These are phyloP conservation scores for Brachyrhaphis roseni DNA, from an alignment of 2,797 vertebrate genomes.

Conservation along the genomic window DNA sequence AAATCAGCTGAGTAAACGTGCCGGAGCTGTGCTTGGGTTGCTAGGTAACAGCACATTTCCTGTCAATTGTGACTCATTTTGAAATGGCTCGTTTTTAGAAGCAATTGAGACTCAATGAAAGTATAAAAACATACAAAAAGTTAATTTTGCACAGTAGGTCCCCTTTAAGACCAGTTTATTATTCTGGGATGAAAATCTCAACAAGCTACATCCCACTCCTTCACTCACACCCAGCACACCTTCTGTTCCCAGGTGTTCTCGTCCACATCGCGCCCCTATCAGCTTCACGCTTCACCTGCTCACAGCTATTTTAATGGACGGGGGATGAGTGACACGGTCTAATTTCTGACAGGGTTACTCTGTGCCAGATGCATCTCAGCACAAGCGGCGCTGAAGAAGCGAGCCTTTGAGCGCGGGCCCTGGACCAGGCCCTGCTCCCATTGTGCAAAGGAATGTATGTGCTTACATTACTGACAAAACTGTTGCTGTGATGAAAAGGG, in stretches of 20 bases:
- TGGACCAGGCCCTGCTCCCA: slow-evolving; percentile 31
- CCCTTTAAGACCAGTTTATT: slow-evolving; percentile 45
- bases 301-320: slow-evolving; percentile 76
- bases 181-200: slow-evolving; percentile 2
- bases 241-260: slow-evolving; percentile 72
- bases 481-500: slow-evolving; percentile 39
- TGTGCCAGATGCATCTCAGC: slow-evolving; percentile 39
- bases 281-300: slow-evolving; percentile 71
- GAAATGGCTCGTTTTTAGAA: no score
- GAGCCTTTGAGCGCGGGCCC: slow-evolving; percentile 32
- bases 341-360: slow-evolving; percentile 62
- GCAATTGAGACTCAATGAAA: no score
- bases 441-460: slow-evolving; percentile 62
- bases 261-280: slow-evolving; percentile 56
- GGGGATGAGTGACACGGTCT: slow-evolving; percentile 69
- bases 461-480: slow-evolving; percentile 54
- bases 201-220: slow-evolving; percentile 25
- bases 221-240: slow-evolving; percentile 30
- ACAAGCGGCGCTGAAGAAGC: slow-evolving; percentile 21
- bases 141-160: no score
- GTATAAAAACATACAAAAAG: no score
- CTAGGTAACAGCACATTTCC: no score
- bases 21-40: no score
- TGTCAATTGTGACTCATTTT: no score
- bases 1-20: no score